A percentile compares a stretch with the other conserved stretches of the same genome.
Conservation (phyloP, 2,888 invertebrate species). For the Stenotaenia linearis region DNA sequence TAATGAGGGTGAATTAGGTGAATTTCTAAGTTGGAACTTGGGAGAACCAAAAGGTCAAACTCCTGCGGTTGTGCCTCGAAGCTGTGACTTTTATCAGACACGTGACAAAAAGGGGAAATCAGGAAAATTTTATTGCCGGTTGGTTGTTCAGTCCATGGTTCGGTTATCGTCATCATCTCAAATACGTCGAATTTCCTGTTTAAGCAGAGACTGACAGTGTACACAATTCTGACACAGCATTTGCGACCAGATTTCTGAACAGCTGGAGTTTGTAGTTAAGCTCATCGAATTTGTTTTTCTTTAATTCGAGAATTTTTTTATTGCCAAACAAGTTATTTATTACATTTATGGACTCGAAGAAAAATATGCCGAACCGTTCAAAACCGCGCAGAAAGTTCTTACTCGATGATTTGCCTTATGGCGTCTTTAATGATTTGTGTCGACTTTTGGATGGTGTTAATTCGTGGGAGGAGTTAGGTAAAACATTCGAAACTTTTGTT, state of each 20-base stretch:
- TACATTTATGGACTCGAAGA: not conserved
- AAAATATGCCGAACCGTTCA: not conserved
- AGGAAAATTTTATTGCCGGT: too few species aligned
- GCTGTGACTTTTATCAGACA: not conserved
- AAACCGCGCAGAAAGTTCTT: not conserved
- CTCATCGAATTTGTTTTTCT: not conserved
- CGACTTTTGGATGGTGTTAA: constrained; percentile 69
- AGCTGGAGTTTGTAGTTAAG: too few species aligned
- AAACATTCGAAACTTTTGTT: not conserved
- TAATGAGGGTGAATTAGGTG: not conserved
- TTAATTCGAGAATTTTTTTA: not conserved
- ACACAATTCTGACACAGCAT: too few species aligned
- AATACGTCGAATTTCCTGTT: not conserved
- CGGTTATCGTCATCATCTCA: too few species aligned
- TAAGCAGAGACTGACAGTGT: not conserved
- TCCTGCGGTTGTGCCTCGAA: not conserved
- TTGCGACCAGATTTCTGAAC: too few species aligned
- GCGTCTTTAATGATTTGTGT: constrained; percentile 64
- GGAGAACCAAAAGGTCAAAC: not conserved
- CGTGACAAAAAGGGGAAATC: not conserved
- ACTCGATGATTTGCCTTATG: constrained; percentile 58
- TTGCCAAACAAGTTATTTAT: not conserved
- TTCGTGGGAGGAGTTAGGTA: constrained; percentile 67
- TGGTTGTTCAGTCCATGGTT: too few species aligned
- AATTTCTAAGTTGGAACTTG: not conserved